Percentiles rank a stretch among this genome's conserved stretches.
Conservation (phyloP, 2,888 invertebrate species). For the Palloptera scutellata region DNA sequence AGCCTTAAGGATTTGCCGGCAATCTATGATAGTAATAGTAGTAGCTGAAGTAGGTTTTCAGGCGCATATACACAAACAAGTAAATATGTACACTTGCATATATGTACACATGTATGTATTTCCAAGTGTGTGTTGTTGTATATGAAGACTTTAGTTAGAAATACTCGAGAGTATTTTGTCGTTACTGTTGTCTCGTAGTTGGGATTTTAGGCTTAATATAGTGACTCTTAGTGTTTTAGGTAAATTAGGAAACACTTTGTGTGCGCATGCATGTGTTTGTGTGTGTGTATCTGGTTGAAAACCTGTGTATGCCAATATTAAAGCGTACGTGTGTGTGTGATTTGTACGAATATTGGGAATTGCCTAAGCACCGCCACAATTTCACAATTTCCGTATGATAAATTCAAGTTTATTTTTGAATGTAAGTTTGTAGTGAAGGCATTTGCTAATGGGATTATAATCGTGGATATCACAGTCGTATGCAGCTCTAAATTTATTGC, state of each 20-base stretch:
- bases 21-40: conserved; percentile 20
- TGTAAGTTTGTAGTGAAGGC: too few species aligned
- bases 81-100: background rate
- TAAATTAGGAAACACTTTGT: conserved; percentile 7
- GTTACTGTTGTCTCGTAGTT: background rate
- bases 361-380: too few species aligned
- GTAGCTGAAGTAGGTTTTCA: conserved; percentile 12
- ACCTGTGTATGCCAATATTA: background rate
- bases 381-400: too few species aligned
- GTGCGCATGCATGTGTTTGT: background rate
- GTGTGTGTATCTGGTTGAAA: background rate
- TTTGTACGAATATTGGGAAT: too few species aligned
- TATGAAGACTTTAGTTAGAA: background rate
- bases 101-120: background rate
- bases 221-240: conserved; percentile 4
- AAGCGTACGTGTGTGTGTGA: background rate
- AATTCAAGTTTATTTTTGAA: too few species aligned
- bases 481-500: too few species aligned
- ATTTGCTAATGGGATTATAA: too few species aligned
- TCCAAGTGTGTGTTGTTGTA: background rate
- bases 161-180: too few species aligned
- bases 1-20: conserved; percentile 15
- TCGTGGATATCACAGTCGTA: too few species aligned
- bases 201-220: background rate
- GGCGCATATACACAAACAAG: background rate